Percentiles rank a stretch among this genome's conserved stretches.
These are phyloP conservation scores for Coilia nasus DNA, from an alignment of 2,797 vertebrate genomes.

Conservation along the genomic window DNA sequence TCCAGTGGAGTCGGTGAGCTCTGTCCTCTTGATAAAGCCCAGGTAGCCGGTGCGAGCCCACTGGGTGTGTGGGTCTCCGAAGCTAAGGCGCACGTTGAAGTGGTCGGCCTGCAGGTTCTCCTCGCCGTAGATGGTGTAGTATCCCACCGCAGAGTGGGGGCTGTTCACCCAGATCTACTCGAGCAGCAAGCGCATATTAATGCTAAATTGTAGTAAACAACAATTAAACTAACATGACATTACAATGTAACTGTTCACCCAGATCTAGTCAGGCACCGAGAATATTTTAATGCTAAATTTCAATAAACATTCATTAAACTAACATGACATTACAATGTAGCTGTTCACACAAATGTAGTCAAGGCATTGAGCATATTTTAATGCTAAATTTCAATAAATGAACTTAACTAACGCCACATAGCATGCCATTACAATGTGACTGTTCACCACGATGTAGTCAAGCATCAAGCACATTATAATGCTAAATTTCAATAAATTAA, in stretches of 20 bases:
- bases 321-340: neutral
- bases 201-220: no score
- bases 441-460: no score
- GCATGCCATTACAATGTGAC: neutral
- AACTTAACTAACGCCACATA: neutral
- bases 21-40: conserved; percentile 94
- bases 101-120: conserved; percentile 96
- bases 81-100: conserved; percentile 97
- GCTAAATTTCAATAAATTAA: no score
- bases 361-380: no score
- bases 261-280: no score
- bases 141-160: conserved; percentile 93
- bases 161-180: conserved; percentile 94
- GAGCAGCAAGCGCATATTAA: no score
- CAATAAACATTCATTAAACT: neutral
- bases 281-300: no score
- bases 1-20: conserved; percentile 92
- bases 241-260: no score
- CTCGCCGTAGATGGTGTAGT: conserved; percentile 97
- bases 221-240: no score
- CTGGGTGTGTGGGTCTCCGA: conserved; percentile 92
- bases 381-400: neutral
- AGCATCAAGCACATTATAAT: no score
- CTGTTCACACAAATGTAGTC: no score
- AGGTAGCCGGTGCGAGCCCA: conserved; percentile 96